Base-by-base conservation (phyloP, 2,113 vertebrate species). In the Enhydra lutris region DNA sequence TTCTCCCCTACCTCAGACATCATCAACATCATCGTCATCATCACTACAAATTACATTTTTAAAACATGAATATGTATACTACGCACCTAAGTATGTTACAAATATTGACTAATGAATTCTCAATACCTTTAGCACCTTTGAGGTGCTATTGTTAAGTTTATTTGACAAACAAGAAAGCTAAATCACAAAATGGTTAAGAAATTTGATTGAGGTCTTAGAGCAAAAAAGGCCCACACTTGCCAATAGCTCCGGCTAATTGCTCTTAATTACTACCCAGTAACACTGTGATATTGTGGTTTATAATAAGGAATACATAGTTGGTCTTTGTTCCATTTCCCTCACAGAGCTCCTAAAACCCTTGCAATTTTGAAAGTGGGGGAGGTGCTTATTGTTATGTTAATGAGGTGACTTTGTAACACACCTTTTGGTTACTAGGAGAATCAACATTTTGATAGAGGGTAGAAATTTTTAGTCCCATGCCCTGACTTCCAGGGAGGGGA, bases 111-210 rank as follows among this genome's bases (percentile, higher is more conserved):
- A 57, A 73, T 57, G 31, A 63, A 20, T 17, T 94, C 39, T 89
- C 52, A 36, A 8, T 2, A 39, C 18, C 5, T 69, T 82, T 24
- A 69, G 55, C 21, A 39, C 31, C 18, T 36, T 69, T 36, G 67
- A 52, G 21, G 18, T 47, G 6, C 34, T 17, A 21, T 36, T 67
- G 2, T 42, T 63, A 29, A 55, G 17, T 23, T 76, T 18, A 90
- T 47, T 78, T 61, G 74, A 47, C 7, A 95, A 93, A 76, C 29
- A 42, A 82, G 57, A 82, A 94, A 20, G 52, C 14, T 31, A 63
- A 47, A 15, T 21, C 23, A 39, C 9, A 74, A 15, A 42, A 20
- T 69, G 42, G 13, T 24, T 24, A 83, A 11, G 45, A 45, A 31
- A 26, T 9, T 45, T 74, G 39, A 18, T 14, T 4, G 86, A 89